A percentile compares a stretch with the other conserved stretches of the same genome.
Evolutionary conservation across 2,888 invertebrate species (phyloP).

Genomic region (Glaucopsyche alexis): DNA sequence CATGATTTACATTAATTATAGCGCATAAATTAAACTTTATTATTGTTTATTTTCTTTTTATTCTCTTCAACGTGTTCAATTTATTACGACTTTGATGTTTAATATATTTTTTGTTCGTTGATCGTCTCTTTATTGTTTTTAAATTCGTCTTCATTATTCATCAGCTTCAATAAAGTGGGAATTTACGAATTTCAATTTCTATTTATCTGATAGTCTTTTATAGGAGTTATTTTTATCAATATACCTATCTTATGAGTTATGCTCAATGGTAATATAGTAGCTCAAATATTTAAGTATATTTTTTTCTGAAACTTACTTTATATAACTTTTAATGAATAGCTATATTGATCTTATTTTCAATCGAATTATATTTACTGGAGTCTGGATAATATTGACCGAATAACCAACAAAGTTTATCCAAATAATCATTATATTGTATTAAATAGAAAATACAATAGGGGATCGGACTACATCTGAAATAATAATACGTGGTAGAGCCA

Average conservation of each 20-base stretch:
- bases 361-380: background rate
- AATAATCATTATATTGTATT: background rate
- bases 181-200: background rate
- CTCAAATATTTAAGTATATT: no score
- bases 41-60: conserved; percentile 29
- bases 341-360: background rate
- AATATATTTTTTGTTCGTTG: background rate
- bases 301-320: no score
- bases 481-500: no score
- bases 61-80: background rate
- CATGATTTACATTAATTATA: conserved; percentile 32
- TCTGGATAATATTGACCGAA: conserved; percentile 13
- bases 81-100: conserved; percentile 11
- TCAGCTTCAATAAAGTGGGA: background rate
- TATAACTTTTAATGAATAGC: no score
- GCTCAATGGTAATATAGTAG: background rate
- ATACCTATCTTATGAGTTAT: background rate
- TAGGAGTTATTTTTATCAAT: no score
- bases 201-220: background rate
- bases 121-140: background rate
- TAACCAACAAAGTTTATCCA: conserved; percentile 1
- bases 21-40: conserved; percentile 29
- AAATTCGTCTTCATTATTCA: background rate
- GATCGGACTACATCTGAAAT: no score
- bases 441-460: background rate